phyloP scores from a whole-genome alignment of 2,888 invertebrate species.

The Oscheius sp. region DNA sequence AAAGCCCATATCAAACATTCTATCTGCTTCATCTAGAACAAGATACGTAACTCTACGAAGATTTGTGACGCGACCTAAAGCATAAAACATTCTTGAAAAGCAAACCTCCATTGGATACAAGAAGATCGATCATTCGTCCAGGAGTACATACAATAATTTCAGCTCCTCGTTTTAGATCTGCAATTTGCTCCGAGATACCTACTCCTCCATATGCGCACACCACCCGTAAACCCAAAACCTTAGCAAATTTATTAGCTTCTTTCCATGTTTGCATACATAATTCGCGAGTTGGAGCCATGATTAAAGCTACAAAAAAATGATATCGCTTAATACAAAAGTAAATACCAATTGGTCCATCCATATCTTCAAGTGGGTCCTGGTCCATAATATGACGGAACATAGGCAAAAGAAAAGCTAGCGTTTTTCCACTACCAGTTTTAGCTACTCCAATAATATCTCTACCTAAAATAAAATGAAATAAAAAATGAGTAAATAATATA shows the following conservation, averaged over 20 bases:
- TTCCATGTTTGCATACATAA: constrained; percentile 97
- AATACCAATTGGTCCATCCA: constrained; percentile 88
- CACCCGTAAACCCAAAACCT: constrained; percentile 80
- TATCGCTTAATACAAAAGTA: not conserved
- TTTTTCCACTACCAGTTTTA: constrained; percentile 98
- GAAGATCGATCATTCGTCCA: constrained; percentile 99
- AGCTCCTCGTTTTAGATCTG: constrained; percentile 92
- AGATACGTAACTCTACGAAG: constrained; percentile 94
- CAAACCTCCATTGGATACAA: constrained; percentile 92
- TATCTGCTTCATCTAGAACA: constrained; percentile 96
- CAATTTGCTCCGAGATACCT: constrained; percentile 93
- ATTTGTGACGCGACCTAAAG: constrained; percentile 86
- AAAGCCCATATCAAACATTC: constrained; percentile 98
- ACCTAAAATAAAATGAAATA: constrained; percentile 73
- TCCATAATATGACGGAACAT: constrained; percentile 96
- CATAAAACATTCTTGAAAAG: not conserved
- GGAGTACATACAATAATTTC: constrained; percentile 99
- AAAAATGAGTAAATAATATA: constrained; percentile 74
- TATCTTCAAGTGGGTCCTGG: constrained; percentile 90
- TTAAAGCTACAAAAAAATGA: constrained; percentile 77
- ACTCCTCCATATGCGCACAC: constrained; percentile 99
- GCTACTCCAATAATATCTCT: constrained; percentile 78
- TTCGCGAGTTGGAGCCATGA: constrained; percentile 97
- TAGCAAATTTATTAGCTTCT: constrained; percentile 93
- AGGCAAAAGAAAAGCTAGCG: constrained; percentile 93